A percentile compares a stretch with the other conserved stretches of the same genome.
These are phyloP conservation scores for Drosophila orena DNA, from an alignment of 1,140 invertebrate species.

Conservation along the genomic window DNA sequence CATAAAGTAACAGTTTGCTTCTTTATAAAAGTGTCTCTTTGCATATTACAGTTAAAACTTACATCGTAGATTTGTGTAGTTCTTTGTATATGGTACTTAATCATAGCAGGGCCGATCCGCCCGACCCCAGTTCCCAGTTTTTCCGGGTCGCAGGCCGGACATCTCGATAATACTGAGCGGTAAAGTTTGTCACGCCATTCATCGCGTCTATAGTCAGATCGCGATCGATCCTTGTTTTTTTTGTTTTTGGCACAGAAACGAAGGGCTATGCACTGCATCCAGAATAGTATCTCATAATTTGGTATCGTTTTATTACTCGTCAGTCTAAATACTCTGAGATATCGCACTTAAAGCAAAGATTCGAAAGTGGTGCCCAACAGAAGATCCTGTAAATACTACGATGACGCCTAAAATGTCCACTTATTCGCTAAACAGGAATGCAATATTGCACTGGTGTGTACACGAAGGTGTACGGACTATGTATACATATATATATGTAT, in stretches of 20 bases:
- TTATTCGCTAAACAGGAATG: constrained; percentile 71
- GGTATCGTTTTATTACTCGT: constrained; percentile 48
- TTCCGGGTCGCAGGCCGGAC: constrained; percentile 4
- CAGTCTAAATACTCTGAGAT: constrained; percentile 59
- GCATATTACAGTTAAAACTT: constrained; percentile 80
- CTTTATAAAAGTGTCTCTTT: constrained; percentile 70
- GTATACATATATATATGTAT: constrained; percentile 34
- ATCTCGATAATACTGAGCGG: constrained; percentile 58
- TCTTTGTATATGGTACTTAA: constrained; percentile 70
- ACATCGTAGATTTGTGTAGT: constrained; percentile 74
- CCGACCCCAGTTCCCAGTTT: constrained; percentile 3
- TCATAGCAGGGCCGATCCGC: constrained; percentile 42
- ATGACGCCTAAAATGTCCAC: constrained; percentile 56
- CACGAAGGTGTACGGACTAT: constrained; percentile 18
- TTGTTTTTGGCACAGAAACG: constrained; percentile 27
- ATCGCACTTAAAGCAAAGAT: constrained; percentile 31
- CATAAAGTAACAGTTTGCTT: constrained; percentile 80
- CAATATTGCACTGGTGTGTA: constrained; percentile 54
- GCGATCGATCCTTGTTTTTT: constrained; percentile 16
- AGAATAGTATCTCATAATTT: constrained; percentile 23
- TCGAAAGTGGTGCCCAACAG: constrained; percentile 28
- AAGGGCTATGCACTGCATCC: constrained; percentile 16
- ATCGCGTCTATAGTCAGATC: constrained; percentile 14
- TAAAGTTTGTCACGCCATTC: constrained; percentile 47
- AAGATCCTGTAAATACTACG: constrained; percentile 32